These are phyloP conservation scores for Gisinianus flammeolus DNA, from an alignment of 2,888 invertebrate species.

Conservation along the genomic window DNA sequence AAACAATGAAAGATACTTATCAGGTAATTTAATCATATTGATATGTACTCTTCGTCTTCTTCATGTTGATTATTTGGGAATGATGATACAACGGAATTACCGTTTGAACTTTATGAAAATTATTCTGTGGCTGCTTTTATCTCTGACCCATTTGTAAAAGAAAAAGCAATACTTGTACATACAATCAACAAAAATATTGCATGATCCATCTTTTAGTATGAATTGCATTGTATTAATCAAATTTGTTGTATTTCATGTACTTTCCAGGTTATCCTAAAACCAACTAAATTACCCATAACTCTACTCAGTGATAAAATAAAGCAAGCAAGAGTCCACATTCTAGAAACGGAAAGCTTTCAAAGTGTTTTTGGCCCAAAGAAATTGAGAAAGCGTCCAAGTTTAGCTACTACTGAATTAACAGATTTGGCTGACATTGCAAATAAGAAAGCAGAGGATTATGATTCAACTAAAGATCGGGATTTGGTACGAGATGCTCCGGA, in stretches of 20 bases:
- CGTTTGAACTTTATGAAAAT: too few species aligned
- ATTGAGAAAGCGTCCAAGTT: constrained; percentile 85
- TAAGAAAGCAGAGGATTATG: constrained; percentile 76
- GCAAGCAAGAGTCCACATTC: constrained; percentile 87
- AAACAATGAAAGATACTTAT: constrained; percentile 93
- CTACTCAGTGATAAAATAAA: constrained; percentile 90
- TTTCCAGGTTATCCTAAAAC: constrained; percentile 87
- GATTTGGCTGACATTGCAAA: constrained; percentile 77
- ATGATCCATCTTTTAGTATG: background rate
- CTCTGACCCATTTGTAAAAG: too few species aligned
- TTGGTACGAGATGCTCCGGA: constrained; percentile 77
- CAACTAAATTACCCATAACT: constrained; percentile 91
- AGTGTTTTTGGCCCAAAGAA: constrained; percentile 95
- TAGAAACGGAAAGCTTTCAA: constrained; percentile 94
- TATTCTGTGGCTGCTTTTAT: too few species aligned
- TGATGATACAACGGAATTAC: too few species aligned
- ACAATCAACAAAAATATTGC: too few species aligned
- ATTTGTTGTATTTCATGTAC: background rate
- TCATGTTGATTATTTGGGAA: too few species aligned
- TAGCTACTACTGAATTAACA: constrained; percentile 72
- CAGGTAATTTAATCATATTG: constrained; percentile 64
- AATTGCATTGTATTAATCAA: background rate
- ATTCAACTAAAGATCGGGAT: constrained; percentile 77
- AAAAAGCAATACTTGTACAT: too few species aligned
- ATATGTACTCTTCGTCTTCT: background rate